Percentiles rank a stretch among this genome's conserved stretches.
Conservation (phyloP, 2,888 invertebrate species). For the Epinotia brunnichana region DNA sequence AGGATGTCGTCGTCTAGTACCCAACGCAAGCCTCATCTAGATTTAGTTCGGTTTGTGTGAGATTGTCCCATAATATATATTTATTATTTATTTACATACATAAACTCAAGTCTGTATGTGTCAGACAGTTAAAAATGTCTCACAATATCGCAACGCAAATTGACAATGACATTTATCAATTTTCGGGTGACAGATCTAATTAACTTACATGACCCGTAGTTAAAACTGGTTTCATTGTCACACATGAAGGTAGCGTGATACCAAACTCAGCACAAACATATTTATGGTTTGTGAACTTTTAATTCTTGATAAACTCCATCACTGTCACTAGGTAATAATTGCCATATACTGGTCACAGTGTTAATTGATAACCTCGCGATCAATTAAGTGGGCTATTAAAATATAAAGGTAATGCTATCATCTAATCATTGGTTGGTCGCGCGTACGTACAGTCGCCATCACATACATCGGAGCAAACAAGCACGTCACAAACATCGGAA, state of each 20-base stretch:
- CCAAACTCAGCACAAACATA: slow-evolving; percentile 1
- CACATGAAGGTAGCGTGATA: slow-evolving; percentile 17
- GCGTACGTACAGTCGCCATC: too few species aligned
- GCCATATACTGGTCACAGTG: slow-evolving; percentile 19
- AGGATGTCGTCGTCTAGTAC: too few species aligned
- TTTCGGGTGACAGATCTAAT: not conserved
- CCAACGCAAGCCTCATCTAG: too few species aligned
- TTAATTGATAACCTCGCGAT: slow-evolving; percentile 25
- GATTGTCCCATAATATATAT: too few species aligned
- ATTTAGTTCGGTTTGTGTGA: too few species aligned
- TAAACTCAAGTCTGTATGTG: too few species aligned
- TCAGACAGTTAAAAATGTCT: too few species aligned
- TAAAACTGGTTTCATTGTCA: slow-evolving; percentile 27
- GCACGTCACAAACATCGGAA: too few species aligned
- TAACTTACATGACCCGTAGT: slow-evolving; percentile 14
- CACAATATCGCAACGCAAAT: not conserved
- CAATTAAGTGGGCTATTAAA: slow-evolving; percentile 27
- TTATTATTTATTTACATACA: too few species aligned
- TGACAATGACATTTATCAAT: not conserved
- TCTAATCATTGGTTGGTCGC: slow-evolving; percentile 12
- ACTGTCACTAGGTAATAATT: slow-evolving; percentile 16
- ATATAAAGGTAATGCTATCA: slow-evolving; percentile 16
- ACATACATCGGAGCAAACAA: too few species aligned
- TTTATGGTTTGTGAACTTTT: slow-evolving; percentile 26
- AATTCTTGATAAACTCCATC: slow-evolving; percentile 39